These are phyloP conservation scores for Leptopilina clavipes DNA, from an alignment of 1,140 invertebrate genomes.

Conservation along the genomic window DNA sequence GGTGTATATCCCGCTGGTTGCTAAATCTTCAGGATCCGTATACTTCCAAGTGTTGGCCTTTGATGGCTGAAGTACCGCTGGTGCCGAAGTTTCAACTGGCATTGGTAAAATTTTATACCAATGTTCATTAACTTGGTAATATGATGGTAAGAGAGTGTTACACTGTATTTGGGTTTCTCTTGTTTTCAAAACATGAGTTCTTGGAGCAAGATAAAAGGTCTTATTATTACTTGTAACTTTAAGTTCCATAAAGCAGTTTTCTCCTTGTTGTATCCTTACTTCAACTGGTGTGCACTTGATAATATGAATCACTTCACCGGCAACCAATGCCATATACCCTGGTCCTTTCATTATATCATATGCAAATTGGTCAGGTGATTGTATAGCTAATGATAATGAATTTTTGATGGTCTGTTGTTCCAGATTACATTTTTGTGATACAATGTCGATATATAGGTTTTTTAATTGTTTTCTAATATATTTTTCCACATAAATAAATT, in stretches of 20 bases:
- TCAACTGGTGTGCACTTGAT: slow-evolving; percentile 43
- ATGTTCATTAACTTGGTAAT: background rate
- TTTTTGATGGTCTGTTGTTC: slow-evolving; percentile 43
- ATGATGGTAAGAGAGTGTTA: background rate
- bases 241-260: slow-evolving; percentile 13
- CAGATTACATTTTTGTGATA: slow-evolving; percentile 45
- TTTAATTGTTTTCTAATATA: background rate
- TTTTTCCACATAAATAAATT: background rate
- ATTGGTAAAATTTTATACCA: background rate
- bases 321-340: slow-evolving; percentile 42
- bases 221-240: background rate
- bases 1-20: background rate
- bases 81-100: background rate
- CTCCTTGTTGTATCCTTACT: background rate
- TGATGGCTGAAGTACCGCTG: background rate
- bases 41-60: background rate
- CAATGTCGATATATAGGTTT: slow-evolving; percentile 44
- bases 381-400: slow-evolving; percentile 39
- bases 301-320: slow-evolving; percentile 45
- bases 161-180: background rate
- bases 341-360: slow-evolving; percentile 43
- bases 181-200: background rate
- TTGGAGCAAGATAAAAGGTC: background rate
- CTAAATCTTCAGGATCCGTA: background rate
- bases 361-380: slow-evolving; percentile 48